Base-by-base conservation (phyloP, 1,140 invertebrate genomes). In the Drosophila hydei region DNA sequence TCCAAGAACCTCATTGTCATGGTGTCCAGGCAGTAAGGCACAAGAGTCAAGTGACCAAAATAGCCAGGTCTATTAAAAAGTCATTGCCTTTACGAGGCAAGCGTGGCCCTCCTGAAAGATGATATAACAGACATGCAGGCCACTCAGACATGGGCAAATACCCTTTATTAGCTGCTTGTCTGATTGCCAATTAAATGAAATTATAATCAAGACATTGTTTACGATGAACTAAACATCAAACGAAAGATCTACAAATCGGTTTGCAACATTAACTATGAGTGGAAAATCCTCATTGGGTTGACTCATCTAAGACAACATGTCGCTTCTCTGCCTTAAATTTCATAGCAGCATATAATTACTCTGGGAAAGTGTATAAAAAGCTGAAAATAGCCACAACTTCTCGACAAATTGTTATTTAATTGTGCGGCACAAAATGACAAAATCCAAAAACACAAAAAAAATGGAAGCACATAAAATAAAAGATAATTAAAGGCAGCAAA, bases 381-480 rank as follows among this genome's bases (percentile, higher is more conserved):
- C 47, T 64, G n/a, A 65, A 65, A 73, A 52, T 43, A 54, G 54
- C 42, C 73, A 21, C 43, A 42, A 59, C 40, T 67, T 62, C 14
- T 27, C 45, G 33, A 21, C 51, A 74, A 84, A 71, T 87, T 84
- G 77, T 87, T 60, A 87, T 87, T 84, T 84, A 80, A 84, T 84
- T 84, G 69, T 74, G 54, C 50, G 52, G 58, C 65, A 58, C 27
- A 70, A 79, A 84, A 67, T 56, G 55, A 42, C 51, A 76, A 67
- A 76, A 51, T 59, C 56, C 36, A 33, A 38, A 55, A 42, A 23
- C 4, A 6, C 38, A 16, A 18, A 2, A 18, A 18, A 45, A 36
- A 12, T 33, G 30, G 30, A 33, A 42, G 25, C 50, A n/a, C 54
- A 42, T 59, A 43, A 58, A 64, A 58, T 30, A 38, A 38, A 62